Base-by-base conservation (phyloP, 2,113 vertebrate genomes). In the Zosterops lateralis region DNA sequence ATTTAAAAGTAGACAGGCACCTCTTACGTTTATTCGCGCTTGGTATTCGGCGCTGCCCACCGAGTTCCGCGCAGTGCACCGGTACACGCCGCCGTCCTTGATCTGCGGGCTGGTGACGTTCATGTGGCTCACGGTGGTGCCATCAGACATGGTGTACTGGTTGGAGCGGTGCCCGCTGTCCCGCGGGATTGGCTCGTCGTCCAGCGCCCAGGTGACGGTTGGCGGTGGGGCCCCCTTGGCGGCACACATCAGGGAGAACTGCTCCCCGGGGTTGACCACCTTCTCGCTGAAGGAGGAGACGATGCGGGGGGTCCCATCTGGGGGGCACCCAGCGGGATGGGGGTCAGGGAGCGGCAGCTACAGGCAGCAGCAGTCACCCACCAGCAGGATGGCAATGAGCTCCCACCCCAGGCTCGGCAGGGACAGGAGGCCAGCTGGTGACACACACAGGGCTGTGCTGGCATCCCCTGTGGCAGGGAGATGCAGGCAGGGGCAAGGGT, bases 11-110 rank as follows among this genome's bases (percentile, higher is more conserved):
- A 99, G 99, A 99, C 99, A 99, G 99, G 99, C 99, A 99, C 99
- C 99, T 99, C 99, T 99, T 99, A 99, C 99, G 99, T 99, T 99
- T 99, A 99, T 99, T 99, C 99, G 99, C 98, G 99, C 99, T 99
- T 99, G 99, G 98, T 99, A 99, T 98, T 99, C 99, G 98, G 99
- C 99, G 97, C 99, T 99, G 98, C 99, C 99, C 98, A 99, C 99
- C 97, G 99, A 99, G 98, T 99, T 99, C 98, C 98, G 98, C 95
- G 99, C 99, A 38, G 98, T 98, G 98, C 99, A 99, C 96, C 99
- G 98, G 98, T 99, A 99, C 96, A 99, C 99, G 96, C 99, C 99
- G 95, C 99, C 99, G 31, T 99, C 99, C 68, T 98, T 98, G 96
- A 99, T 99, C 98, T 99, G 99, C 31, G 99, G 99, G 97, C 97